A percentile compares a stretch with the other conserved stretches of the same genome.
phyloP scores from a whole-genome alignment of 2,797 vertebrate species.

The Propithecus deckenii region DNA sequence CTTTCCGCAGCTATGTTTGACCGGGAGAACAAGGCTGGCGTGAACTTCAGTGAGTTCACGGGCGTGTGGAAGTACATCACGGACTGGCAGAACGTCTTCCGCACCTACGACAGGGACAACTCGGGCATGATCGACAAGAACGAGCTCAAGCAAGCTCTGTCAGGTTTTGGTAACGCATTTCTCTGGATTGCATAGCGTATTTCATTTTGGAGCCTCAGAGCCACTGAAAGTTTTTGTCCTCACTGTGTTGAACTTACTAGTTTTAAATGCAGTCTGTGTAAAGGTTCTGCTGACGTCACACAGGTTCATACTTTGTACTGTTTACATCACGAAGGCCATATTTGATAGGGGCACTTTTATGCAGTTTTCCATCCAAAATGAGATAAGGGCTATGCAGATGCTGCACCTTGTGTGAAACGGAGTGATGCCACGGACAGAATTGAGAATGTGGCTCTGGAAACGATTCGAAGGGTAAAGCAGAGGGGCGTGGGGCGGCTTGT shows the following conservation, averaged over 20 bases:
- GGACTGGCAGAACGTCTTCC: slow-evolving; percentile 99
- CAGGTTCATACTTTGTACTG: slow-evolving; percentile 33
- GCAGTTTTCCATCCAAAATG: slow-evolving; percentile 73
- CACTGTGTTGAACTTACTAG: neutral
- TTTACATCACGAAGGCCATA: neutral
- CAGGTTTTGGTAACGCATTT: slow-evolving; percentile 95
- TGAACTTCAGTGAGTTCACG: slow-evolving; percentile 98
- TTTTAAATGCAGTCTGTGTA: neutral
- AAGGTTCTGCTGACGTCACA: slow-evolving; percentile 13
- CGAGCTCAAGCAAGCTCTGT: slow-evolving; percentile 97
- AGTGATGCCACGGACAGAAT: neutral
- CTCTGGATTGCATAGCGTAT: slow-evolving; percentile 65
- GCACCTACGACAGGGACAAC: slow-evolving; percentile 97
- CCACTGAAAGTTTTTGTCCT: neutral
- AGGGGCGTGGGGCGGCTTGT: neutral
- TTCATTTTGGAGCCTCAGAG: slow-evolving; percentile 73
- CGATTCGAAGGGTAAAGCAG: neutral
- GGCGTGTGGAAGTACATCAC: slow-evolving; percentile 99
- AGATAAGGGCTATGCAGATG: slow-evolving; percentile 75
- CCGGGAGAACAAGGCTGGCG: slow-evolving; percentile 97
- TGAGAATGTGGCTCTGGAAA: slow-evolving; percentile 72
- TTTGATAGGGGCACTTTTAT: neutral
- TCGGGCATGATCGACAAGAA: slow-evolving; percentile 99
- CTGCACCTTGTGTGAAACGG: neutral
- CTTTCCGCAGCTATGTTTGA: slow-evolving; percentile 96